Evolutionary conservation across 2,113 vertebrate genomes (phyloP), one percentile per base, ranked within the genome.

Genomic region (Crypturellus undulatus): DNA sequence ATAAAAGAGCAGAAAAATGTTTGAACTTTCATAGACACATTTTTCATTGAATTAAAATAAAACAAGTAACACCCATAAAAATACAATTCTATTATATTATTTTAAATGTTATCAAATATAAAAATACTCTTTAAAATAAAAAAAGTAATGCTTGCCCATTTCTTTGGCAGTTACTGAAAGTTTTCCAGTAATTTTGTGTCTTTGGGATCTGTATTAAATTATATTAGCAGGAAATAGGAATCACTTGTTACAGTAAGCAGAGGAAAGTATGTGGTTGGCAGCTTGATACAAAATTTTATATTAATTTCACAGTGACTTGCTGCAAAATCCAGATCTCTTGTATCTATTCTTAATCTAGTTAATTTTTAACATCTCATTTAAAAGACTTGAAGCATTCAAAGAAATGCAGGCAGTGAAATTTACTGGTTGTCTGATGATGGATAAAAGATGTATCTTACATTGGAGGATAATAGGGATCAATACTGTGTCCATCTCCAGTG

Each of bases 401-500:
- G 62, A 54, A 68, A 20, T 24, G 28, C 38, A 64, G 79, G 30
- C 43, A 60, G 17, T 58, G 54, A 75, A 70, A 73, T 62, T 16
- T 28, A 18, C 30, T 49, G 22, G 3, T 64, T 49, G 13, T 60
- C 49, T 68, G 25, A 58, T 81, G 62, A 10, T 34, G 56, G 12
- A 14, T 26, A 68, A 81, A 91, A 78, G 49, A 30, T 42, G 0
- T 32, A 18, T 94, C 98, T 98, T 97, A 99, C 99, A 97, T 96
- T 34, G 93, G 91, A 13, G 98, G 99, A 89, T 96, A 98, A 95
- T 99, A 99, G 26, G 99, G 98, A 89, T 99, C 98, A 20, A 99
- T 97, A 20, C 73, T 97, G 97, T 98, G 97, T 30, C 99, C 99
- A 70, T 99, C 99, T 63, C 99, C 99, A 36, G 97, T 98, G 87